A percentile compares a stretch with the other conserved stretches of the same genome.
Evolutionary conservation across 2,888 invertebrate species (phyloP).

Genomic region (Diabrotica balteata): DNA sequence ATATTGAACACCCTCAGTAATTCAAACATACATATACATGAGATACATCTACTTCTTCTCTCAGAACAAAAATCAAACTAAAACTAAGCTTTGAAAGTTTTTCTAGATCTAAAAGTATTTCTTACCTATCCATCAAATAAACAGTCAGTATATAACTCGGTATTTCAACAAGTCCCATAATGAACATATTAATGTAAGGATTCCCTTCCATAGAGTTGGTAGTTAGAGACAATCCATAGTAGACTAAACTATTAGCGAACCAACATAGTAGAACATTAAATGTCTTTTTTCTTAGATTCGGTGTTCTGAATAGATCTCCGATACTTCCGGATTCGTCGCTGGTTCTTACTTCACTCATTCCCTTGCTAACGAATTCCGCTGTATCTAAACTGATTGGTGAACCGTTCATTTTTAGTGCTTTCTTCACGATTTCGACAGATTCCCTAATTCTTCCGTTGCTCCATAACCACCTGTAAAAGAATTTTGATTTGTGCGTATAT

Average conservation of each 20-base stretch:
- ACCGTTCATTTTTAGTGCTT: conserved; percentile 77
- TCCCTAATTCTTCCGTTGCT: conserved; percentile 77
- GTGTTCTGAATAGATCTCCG: conserved; percentile 79
- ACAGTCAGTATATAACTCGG: conserved; percentile 80
- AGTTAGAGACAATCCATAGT: conserved; percentile 84
- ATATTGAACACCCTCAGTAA: too few species aligned
- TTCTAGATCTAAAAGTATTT: background rate
- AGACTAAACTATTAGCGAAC: conserved; percentile 89
- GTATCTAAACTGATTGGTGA: conserved; percentile 69
- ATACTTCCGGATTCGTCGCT: conserved; percentile 66
- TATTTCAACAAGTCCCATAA: conserved; percentile 78
- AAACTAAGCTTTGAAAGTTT: too few species aligned
- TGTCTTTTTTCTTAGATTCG: conserved; percentile 79
- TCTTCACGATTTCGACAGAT: conserved; percentile 76
- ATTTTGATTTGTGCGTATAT: background rate
- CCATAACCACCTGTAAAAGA: conserved; percentile 77
- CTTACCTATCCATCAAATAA: conserved; percentile 71
- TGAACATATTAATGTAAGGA: conserved; percentile 79
- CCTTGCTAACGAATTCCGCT: conserved; percentile 71
- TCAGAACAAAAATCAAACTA: too few species aligned
- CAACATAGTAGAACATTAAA: conserved; percentile 83
- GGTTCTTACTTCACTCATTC: conserved; percentile 60
- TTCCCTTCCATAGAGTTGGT: conserved; percentile 83
- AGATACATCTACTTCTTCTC: too few species aligned
- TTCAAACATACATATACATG: too few species aligned